phyloP scores from a whole-genome alignment of 2,888 invertebrate species.

The Kuschelorhynchus macadamiae region DNA sequence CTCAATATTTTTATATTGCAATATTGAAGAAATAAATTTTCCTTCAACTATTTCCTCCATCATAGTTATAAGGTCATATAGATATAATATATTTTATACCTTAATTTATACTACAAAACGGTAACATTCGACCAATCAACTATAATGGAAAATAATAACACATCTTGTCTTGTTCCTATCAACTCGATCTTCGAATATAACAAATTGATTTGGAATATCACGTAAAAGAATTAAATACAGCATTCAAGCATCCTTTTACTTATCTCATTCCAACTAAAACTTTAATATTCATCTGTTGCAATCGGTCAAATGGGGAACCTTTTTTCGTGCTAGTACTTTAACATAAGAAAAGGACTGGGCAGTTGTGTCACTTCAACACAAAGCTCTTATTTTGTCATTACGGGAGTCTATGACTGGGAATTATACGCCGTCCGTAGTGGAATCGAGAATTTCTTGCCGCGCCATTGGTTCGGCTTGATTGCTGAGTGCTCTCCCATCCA shows the following conservation, averaged over 20 bases:
- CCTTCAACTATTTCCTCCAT: too few relatives aligned
- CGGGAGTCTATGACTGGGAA: constrained; percentile 67
- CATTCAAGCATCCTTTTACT: constrained; percentile 69
- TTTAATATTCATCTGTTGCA: constrained; percentile 66
- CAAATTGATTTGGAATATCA: constrained; percentile 69
- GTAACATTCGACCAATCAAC: constrained; percentile 61
- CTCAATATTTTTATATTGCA: too few relatives aligned
- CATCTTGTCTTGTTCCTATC: constrained; percentile 57
- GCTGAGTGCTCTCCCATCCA: constrained; percentile 62
- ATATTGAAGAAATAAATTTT: too few relatives aligned
- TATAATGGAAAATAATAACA: constrained; percentile 61
- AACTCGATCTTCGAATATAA: constrained; percentile 64
- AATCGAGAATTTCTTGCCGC: constrained; percentile 54
- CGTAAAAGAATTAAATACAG: constrained; percentile 70
- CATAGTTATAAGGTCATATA: too few relatives aligned
- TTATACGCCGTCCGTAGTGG: constrained; percentile 60
- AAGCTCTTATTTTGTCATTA: constrained; percentile 70
- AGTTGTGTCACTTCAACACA: constrained; percentile 63
- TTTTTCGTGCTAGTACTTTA: background rate
- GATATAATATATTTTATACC: too few relatives aligned
- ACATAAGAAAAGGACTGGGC: constrained; percentile 49
- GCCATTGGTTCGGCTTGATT: constrained; percentile 62
- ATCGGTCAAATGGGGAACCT: constrained; percentile 53
- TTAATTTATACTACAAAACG: constrained; percentile 50
- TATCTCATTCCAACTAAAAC: constrained; percentile 69